Conservation (phyloP, 2,888 invertebrate genomes). For the Cremastinae sp. region DNA sequence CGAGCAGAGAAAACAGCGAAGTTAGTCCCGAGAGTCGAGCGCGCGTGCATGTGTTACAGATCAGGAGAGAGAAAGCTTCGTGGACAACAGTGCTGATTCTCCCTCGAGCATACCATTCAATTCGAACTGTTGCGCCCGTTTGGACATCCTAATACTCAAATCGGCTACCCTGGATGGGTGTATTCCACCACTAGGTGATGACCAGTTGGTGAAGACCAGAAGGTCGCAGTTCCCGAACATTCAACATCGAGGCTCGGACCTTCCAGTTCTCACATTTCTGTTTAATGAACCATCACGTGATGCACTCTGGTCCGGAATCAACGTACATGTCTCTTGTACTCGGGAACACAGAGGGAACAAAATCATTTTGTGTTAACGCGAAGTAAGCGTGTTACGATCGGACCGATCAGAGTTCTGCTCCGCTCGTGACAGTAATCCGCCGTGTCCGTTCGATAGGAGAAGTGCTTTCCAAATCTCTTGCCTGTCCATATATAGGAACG, state of each 20-base stretch:
- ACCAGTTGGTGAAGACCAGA: background rate
- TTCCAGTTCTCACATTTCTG: no score
- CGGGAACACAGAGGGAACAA: background rate
- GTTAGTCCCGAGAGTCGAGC: no score
- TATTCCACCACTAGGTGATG: background rate
- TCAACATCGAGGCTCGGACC: background rate
- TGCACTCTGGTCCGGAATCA: background rate
- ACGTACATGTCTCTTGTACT: background rate
- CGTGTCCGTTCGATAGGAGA: constrained; percentile 17
- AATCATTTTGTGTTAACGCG: constrained; percentile 37
- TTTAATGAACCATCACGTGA: constrained; percentile 4
- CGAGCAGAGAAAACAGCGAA: constrained; percentile 16
- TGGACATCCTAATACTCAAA: constrained; percentile 22
- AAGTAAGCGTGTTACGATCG: constrained; percentile 44
- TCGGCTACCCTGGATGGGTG: background rate
- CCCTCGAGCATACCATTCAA: constrained; percentile 18
- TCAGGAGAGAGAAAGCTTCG: constrained; percentile 20
- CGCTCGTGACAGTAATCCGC: constrained; percentile 38
- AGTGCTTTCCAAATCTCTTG: no score
- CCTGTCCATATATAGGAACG: no score
- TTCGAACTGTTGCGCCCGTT: constrained; percentile 25
- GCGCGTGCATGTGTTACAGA: constrained; percentile 37
- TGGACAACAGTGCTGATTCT: constrained; percentile 22
- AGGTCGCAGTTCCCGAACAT: background rate
- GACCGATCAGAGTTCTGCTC: constrained; percentile 29